Base-by-base conservation (phyloP, 1,140 invertebrate species). In the Reticulitermes speratus region DNA sequence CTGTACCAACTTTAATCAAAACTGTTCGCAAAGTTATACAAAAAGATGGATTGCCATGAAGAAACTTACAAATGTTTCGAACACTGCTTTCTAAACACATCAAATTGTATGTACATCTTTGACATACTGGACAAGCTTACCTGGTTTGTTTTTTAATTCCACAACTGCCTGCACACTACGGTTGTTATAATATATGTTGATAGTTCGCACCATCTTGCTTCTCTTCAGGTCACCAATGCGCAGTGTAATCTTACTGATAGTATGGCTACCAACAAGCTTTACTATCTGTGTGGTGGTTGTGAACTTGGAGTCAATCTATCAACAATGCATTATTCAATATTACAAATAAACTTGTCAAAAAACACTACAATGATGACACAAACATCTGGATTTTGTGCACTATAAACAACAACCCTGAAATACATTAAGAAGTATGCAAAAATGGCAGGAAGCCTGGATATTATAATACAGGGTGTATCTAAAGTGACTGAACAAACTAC, bases 121-220 rank as follows among this genome's bases (percentile, higher is more conserved):
- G 52, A 55, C 14, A 5, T 19, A 55, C 19, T 21, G 14, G 52
- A 55, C 14, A 25, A 65, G 81, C 87, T 86, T 87, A 90, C 90
- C 92, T n/a, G 96, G 96, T 91, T 96, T 97, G 91, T 99, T 99
- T 91, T 99, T 99, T 2, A 99, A 92, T 91, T 99, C 98, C 44
- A 99, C 98, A 7, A 99, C 98, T 23, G 97, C 97, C 90, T 99
- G 98, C 0, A 99, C 98, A 85, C 95, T 96, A 82, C 98, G 94
- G 91, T 99, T 99, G 90, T 99, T 99, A 92, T 99, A 99, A 90
- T 98, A 99, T 87, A 99, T 96, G 90, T 98, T 98, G 88, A 99
- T 96, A 3, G 96, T 97, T 84, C 97, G 94, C 86, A 99, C 98
- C 98, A 99, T 99, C 92, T 99, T 99, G 21, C 97, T 97, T 87